Evolutionary conservation across 2,888 invertebrate genomes (phyloP), one percentile per base, ranked within the genome.

Genomic region (Perithous albicinctus): DNA sequence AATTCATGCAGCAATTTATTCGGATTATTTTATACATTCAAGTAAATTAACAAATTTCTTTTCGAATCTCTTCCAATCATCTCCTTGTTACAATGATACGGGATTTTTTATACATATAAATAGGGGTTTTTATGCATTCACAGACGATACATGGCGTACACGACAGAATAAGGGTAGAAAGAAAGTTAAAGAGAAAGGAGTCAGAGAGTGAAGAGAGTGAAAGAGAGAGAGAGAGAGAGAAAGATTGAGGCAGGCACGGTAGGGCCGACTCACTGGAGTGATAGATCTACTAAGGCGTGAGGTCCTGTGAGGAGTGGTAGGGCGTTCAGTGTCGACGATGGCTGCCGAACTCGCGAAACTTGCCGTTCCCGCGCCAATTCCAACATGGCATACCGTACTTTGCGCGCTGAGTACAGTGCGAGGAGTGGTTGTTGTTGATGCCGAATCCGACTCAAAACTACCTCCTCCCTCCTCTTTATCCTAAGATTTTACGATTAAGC

Each of bases 381-480:
- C 91, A 85, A 89, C 87, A 79, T 90, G 88, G 86, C 89, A 88
- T 88, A 89, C 80, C 67, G 88, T 88, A 86, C 89, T 89, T 90
- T 93, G 94, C 26, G 94, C 94, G 89, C 95, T 94, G 87, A 96
- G 94, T 83, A 96, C 94, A n/a, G 96, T 96, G 92, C 95, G 96
- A 35, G 96, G 95, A 8, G 96, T 96, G 12, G 93, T 92, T 72
- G 95, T 95, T 20, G 96, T 96, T 32, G 96, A 96, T 90, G 96
- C 96, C 6, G 96, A 96, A 93, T 97, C 97, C 8, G 96, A 96
- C 92, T 97, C 96, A 91, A 95, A 94, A 91, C 95, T 95, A 87
- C 95, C 95, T 82, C 95, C 95, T 82, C 95, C 93, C 84, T 94
- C 94, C 88, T 94, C 94, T 89, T 93, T 93, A 85, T 93, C 94